A percentile compares a stretch with the other conserved stretches of the same genome.
These are phyloP conservation scores for Dipodomys merriami DNA, from an alignment of 2,113 vertebrate genomes.

Conservation along the genomic window DNA sequence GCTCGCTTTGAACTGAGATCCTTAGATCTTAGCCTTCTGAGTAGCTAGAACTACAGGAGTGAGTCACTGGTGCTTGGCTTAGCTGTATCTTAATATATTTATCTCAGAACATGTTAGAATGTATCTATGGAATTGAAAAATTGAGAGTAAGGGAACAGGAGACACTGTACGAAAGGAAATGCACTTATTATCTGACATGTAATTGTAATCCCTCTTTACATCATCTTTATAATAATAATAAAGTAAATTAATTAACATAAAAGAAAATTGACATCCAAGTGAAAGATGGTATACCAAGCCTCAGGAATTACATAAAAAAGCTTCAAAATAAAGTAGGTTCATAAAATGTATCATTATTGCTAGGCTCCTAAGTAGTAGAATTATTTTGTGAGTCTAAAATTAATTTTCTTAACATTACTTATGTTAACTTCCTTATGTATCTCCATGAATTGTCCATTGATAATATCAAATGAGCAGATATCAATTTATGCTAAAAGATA, in stretches of 20 bases:
- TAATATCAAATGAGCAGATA: constrained; percentile 14
- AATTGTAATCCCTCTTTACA: too few relatives aligned
- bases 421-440: constrained; percentile 21
- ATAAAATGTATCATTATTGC: constrained; percentile 29
- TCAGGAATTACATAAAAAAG: background rate
- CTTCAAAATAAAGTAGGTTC: constrained; percentile 24
- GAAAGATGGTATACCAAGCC: background rate
- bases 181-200: too few relatives aligned
- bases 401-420: background rate
- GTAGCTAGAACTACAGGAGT: too few relatives aligned
- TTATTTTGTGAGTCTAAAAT: constrained; percentile 52
- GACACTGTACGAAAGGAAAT: too few relatives aligned
- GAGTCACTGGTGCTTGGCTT: too few relatives aligned
- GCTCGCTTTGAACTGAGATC: too few relatives aligned
- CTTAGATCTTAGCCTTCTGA: too few relatives aligned
- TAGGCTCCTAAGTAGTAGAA: background rate
- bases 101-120: background rate
- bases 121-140: background rate
- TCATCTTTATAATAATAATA: too few relatives aligned
- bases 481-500: background rate
- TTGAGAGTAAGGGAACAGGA: background rate
- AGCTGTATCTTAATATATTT: background rate
- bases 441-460: background rate
- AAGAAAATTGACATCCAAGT: background rate
- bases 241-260: too few relatives aligned